phyloP scores from a whole-genome alignment of 1,140 invertebrate species.

The Drosophila azteca region DNA sequence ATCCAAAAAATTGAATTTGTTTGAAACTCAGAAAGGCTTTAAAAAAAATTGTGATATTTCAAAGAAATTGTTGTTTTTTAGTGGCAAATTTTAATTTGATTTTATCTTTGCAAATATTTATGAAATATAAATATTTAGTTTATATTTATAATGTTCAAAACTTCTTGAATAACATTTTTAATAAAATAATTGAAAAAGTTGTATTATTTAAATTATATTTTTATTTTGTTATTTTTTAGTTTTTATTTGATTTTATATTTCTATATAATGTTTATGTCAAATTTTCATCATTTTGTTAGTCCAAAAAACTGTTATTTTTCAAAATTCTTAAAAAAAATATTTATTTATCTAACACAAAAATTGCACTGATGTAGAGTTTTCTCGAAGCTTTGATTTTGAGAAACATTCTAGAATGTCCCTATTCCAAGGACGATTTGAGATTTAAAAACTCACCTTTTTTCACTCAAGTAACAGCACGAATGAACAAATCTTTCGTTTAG shows the following conservation, averaged over 20 bases:
- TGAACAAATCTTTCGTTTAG: constrained; percentile 35
- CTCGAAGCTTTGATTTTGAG: background rate
- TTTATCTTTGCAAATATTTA: background rate
- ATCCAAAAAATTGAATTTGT: too few relatives aligned
- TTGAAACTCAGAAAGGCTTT: too few relatives aligned
- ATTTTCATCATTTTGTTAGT: too few relatives aligned
- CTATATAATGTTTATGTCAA: too few relatives aligned
- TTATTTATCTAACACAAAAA: background rate
- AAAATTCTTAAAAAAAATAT: background rate
- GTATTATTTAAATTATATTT: background rate
- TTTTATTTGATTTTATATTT: background rate
- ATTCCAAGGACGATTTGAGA: constrained; percentile 32
- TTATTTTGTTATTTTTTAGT: background rate
- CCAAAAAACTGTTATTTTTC: background rate
- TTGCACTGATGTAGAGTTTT: background rate
- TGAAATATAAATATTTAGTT: background rate
- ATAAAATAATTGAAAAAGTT: constrained; percentile 2
- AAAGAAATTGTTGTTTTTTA: too few relatives aligned
- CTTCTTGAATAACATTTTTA: constrained; percentile 2
- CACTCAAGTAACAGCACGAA: constrained; percentile 62
- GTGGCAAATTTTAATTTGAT: background rate
- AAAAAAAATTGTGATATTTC: background rate
- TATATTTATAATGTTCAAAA: background rate
- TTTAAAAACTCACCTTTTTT: constrained; percentile 70
- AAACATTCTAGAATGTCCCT: constrained; percentile 12